These are phyloP conservation scores for Erynnis tages DNA, from an alignment of 2,888 invertebrate species.

Conservation along the genomic window DNA sequence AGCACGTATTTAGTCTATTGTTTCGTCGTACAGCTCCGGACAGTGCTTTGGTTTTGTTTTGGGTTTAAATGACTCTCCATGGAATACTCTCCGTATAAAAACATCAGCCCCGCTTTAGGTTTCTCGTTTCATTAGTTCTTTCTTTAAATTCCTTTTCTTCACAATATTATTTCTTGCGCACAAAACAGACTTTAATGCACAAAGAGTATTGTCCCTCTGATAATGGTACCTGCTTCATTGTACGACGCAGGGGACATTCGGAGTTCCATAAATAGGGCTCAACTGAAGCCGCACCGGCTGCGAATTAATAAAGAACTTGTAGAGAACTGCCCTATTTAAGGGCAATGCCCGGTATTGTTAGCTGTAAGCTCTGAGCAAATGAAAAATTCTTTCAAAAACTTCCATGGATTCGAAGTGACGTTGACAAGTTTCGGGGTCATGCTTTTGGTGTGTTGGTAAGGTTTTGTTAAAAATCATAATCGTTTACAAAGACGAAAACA, in stretches of 20 bases:
- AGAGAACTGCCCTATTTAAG: constrained; percentile 2
- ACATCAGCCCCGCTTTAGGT: no score
- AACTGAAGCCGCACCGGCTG: neutral
- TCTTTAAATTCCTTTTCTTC: no score
- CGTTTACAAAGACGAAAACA: neutral
- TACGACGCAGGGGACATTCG: neutral
- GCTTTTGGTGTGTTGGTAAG: neutral
- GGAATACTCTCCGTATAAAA: no score
- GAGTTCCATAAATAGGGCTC: neutral
- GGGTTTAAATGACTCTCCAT: no score
- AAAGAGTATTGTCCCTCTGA: neutral
- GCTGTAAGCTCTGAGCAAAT: neutral
- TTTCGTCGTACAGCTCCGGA: no score
- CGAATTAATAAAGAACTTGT: neutral
- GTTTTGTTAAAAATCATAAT: neutral
- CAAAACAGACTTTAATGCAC: no score
- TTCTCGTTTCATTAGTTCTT: no score
- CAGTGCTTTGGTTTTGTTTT: no score
- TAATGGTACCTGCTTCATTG: neutral
- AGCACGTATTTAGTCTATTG: no score
- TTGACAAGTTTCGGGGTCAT: neutral
- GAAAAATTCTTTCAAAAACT: neutral
- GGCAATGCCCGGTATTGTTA: neutral
- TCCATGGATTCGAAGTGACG: neutral
- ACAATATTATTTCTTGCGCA: no score